Evolutionary conservation across 2,113 vertebrate genomes (phyloP), one percentile per base, ranked within the genome.

Genomic region (Saimiri boliviensis): DNA sequence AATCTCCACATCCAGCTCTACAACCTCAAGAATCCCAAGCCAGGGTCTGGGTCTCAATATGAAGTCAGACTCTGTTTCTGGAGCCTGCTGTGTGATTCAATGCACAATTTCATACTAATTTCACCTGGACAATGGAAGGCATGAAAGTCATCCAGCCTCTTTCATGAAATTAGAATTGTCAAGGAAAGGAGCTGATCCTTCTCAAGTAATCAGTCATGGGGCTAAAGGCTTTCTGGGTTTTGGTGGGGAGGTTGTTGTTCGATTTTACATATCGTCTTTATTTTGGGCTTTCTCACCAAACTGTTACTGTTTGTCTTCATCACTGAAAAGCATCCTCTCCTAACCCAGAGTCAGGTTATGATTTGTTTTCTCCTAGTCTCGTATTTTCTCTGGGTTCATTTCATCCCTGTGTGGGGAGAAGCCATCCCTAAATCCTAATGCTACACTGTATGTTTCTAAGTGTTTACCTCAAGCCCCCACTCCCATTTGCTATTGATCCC

Each of bases 371-470:
- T 71, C 42, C 20, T 20, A 19, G 58, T 52, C 14, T 91, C 87
- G 16, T 40, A 32, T 88, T 81, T 82, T 45, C 77, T 86, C 63
- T 82, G 32, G 81, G 45, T 63, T 2, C 21, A 84, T 12, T 27
- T 27, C 40, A 32, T 82, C 89, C 45, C n/a, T 56, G 11, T 21
- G 45, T 16, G 52, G 82, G 56, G 30, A 91, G 68, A 86, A 86
- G 74, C 45, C 27, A 27, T 32, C 49, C n/a, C 37, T 83, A 45
- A 71, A 86, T 74, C 49, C 56, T 40, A 68, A 56, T 58, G 79
- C 93, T 96, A n/a, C 49, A 32, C 52, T 85, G 63, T 37, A 52
- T 89, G 89, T 94, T 89, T 95, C 94, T 93, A 63, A 86, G 97
- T 96, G 74, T 70, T 91, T 76, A 30, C 17, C 52, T 77, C 63